A percentile compares a stretch with the other conserved stretches of the same genome.
Conservation (phyloP, 2,888 invertebrate species). For the Agrochola circellaris region DNA sequence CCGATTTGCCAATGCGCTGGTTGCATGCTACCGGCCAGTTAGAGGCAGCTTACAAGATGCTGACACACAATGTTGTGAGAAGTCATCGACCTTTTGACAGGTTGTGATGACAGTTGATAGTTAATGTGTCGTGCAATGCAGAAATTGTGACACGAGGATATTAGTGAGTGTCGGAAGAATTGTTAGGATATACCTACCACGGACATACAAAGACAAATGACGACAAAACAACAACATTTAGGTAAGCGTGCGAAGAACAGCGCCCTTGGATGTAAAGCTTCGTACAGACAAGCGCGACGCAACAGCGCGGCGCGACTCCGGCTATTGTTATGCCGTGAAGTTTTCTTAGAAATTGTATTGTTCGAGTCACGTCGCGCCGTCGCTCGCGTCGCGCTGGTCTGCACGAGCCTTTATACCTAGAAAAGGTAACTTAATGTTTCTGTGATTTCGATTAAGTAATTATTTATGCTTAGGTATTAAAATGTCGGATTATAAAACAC, state of each 20-base stretch:
- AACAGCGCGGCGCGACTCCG: too few relatives aligned
- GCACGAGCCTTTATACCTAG: too few relatives aligned
- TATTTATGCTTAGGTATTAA: too few relatives aligned
- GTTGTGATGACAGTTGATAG: conserved; percentile 34
- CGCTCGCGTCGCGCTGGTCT: too few relatives aligned
- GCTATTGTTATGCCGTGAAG: too few relatives aligned
- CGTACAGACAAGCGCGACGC: too few relatives aligned
- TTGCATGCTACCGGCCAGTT: conserved; percentile 58
- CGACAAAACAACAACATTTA: fast-evolving
- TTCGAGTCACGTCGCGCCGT: too few relatives aligned
- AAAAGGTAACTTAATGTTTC: neutral
- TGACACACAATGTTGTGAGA: conserved; percentile 37
- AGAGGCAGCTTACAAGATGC: conserved; percentile 39
- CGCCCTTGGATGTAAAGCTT: too few relatives aligned
- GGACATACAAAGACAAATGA: neutral
- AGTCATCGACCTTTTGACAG: conserved; percentile 54
- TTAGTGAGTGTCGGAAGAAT: neutral
- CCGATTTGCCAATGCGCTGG: conserved; percentile 57
- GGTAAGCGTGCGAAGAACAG: neutral
- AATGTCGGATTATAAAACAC: neutral
- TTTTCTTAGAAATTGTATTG: too few relatives aligned
- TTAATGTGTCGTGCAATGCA: neutral
- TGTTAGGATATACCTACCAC: too few relatives aligned
- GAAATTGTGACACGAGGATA: conserved; percentile 1
- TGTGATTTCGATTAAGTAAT: neutral